Conservation (phyloP, 2,113 vertebrate genomes). For the Heteronetta atricapilla region DNA sequence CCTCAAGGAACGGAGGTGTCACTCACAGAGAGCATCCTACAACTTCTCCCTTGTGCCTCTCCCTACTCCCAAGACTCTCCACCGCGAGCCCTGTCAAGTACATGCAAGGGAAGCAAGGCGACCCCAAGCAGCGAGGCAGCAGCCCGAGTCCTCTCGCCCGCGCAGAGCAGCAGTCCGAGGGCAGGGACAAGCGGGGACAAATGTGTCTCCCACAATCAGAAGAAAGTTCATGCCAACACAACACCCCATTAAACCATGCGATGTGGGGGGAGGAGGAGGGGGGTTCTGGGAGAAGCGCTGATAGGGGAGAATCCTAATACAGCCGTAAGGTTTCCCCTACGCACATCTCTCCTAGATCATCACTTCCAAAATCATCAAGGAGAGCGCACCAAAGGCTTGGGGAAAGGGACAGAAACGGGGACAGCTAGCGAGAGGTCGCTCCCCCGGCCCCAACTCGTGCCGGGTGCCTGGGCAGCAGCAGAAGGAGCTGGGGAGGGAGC, state of each 20-base stretch:
- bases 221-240: slow-evolving; percentile 41
- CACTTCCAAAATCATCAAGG: slow-evolving; percentile 36
- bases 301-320: not conserved
- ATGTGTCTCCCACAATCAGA: not conserved
- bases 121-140: not conserved
- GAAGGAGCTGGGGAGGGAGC: not conserved
- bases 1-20: not conserved
- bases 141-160: not conserved
- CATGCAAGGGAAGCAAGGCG: not conserved
- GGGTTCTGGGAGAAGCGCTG: not conserved
- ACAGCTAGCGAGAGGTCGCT: not conserved
- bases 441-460: not conserved
- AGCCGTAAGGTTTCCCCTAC: slow-evolving; percentile 6
- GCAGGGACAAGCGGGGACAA: not conserved
- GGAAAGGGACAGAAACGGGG: not conserved
- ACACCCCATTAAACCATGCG: not conserved
- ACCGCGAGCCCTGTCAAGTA: not conserved
- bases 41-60: not conserved
- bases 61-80: not conserved
- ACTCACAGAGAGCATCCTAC: not conserved
- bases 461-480: not conserved
- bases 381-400: not conserved
- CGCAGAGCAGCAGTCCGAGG: not conserved
- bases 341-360: not conserved
- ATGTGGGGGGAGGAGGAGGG: not conserved